These are phyloP conservation scores for Athetis lepigone DNA, from an alignment of 2,888 invertebrate genomes.

Conservation along the genomic window DNA sequence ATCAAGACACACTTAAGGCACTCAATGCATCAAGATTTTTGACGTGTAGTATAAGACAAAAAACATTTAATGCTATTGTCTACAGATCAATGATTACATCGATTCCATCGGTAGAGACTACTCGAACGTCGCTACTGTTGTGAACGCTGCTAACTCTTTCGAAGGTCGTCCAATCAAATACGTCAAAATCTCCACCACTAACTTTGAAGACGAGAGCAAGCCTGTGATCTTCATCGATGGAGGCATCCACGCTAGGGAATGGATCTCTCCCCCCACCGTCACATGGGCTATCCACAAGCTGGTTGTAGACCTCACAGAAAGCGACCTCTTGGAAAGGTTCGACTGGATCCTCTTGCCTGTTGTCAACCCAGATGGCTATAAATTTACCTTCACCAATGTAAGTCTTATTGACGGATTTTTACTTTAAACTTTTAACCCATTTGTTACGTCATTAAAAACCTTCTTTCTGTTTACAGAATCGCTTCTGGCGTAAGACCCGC, in stretches of 20 bases:
- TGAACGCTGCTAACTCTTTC: constrained; percentile 89
- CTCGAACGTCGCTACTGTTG: constrained; percentile 85
- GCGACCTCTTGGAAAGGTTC: constrained; percentile 89
- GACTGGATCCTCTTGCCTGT: constrained; percentile 93
- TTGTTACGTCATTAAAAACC: no score
- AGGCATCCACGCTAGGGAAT: constrained; percentile 93
- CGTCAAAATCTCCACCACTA: constrained; percentile 91
- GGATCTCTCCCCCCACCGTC: constrained; percentile 93
- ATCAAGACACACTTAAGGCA: no score
- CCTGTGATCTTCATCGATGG: constrained; percentile 91
- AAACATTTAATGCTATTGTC: not conserved
- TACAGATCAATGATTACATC: constrained; percentile 79
- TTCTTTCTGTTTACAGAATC: constrained; percentile 82
- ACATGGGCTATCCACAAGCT: constrained; percentile 92
- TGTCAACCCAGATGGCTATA: constrained; percentile 94
- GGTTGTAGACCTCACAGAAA: constrained; percentile 90
- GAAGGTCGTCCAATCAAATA: constrained; percentile 90
- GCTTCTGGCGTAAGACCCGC: constrained; percentile 93
- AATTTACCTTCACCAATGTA: constrained; percentile 81
- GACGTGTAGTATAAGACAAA: no score
- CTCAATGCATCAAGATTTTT: no score
- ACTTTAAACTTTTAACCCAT: no score
- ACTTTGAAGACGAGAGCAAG: constrained; percentile 82
- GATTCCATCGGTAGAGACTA: constrained; percentile 80
- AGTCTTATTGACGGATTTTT: constrained; percentile 1